phyloP scores from a whole-genome alignment of 2,797 vertebrate species.

The Paramormyrops hopkinsi region DNA sequence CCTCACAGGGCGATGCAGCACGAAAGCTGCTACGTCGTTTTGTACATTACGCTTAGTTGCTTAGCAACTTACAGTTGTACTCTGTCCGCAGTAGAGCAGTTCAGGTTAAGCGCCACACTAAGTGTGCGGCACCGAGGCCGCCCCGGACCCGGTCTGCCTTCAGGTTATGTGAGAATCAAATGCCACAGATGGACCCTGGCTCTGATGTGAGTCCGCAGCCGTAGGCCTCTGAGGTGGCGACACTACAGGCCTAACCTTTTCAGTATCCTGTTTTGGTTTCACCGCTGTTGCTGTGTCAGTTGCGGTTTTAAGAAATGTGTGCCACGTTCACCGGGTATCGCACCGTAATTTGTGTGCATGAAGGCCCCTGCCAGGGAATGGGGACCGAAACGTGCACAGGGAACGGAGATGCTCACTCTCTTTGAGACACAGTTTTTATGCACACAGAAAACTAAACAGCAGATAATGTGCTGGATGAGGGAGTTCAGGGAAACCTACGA shows the following conservation, averaged over 20 bases:
- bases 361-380: neutral
- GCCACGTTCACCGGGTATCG: neutral
- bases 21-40: neutral
- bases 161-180: neutral
- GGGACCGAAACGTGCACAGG: neutral
- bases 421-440: neutral
- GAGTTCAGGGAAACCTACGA: neutral
- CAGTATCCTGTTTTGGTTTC: neutral
- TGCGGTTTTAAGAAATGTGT: neutral
- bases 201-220: neutral
- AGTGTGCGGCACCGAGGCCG: neutral
- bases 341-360: neutral
- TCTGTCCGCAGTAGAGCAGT: neutral
- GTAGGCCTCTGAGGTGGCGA: neutral
- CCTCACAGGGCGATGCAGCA: constrained; percentile 31
- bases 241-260: neutral
- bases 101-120: neutral
- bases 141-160: neutral
- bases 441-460: neutral
- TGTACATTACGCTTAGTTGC: neutral
- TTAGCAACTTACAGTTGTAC: neutral
- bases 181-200: neutral
- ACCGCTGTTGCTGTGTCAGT: neutral
- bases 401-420: neutral
- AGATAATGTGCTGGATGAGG: neutral